Base-by-base conservation (phyloP, 1,140 invertebrate genomes). In the Drosophila kikkawai region DNA sequence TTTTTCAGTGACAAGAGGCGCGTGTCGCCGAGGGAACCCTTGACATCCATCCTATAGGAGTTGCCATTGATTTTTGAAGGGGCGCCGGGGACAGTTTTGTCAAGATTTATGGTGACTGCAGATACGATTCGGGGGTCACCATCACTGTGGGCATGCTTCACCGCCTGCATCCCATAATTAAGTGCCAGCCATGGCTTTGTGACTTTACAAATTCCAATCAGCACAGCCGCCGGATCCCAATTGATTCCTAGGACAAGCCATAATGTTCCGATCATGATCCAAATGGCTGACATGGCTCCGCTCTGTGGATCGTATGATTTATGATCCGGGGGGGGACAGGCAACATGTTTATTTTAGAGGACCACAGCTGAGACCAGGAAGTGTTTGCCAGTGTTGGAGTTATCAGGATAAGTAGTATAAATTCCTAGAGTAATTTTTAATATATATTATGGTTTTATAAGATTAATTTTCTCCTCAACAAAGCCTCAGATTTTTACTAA, bases 181-280 rank as follows among this genome's bases (percentile, higher is more conserved):
- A 85, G 81, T 90, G 85, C 88, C 85, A 90, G 79, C 81, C 77
- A 90, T 82, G 85, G 79, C 57, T 79, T 80, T 85, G 67, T 90
- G 85, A 90, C 81, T 90, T 90, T 79, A 85, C 85, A 84, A 88
- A 87, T 87, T 88, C 84, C 80, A 87, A 87, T 87, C 84, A 78
- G 80, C 74, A 61, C 32, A 47, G 36, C 71, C 22, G 12, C 45
- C 7, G 36, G 69, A 63, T 67, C 65, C 75, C 58, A 67, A 51
- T 65, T 58, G 71, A 79, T 73, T 58, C 73, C 70, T 82, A 50
- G 67, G 69, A 58, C 66, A 59, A 58, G 36, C 69, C 69, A 73
- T 73, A 73, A 73, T 71, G 67, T 71, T 71, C 29, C 44, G 69
- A 73, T 73, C 69, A 71, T 59, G 69, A 73, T 59, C 44, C 69